phyloP scores from a whole-genome alignment of 2,888 invertebrate species.

The Diogma glabrata region DNA sequence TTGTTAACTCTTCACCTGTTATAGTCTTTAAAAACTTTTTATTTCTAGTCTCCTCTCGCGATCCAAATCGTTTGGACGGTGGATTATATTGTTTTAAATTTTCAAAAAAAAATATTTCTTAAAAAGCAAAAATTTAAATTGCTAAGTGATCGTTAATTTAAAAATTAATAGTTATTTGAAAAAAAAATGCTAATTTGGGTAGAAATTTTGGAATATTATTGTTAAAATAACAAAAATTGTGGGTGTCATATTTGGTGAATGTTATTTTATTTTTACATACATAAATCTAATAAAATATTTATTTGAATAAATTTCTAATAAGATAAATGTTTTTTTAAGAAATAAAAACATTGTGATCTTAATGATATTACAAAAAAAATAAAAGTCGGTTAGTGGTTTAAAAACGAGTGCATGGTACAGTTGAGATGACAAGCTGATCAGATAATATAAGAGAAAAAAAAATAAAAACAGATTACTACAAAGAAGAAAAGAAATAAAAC shows the following conservation, averaged over 20 bases:
- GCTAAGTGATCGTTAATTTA: too few relatives aligned
- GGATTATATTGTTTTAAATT: neutral
- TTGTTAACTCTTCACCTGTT: too few relatives aligned
- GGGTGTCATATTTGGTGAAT: too few relatives aligned
- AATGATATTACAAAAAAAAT: neutral
- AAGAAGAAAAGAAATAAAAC: too few relatives aligned
- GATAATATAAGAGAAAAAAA: too few relatives aligned
- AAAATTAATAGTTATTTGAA: too few relatives aligned
- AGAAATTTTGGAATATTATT: too few relatives aligned
- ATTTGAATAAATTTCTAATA: neutral
- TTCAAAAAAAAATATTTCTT: neutral
- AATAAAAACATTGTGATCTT: constrained; percentile 3
- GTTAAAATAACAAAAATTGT: neutral
- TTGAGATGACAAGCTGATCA: constrained; percentile 8
- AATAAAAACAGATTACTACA: too few relatives aligned
- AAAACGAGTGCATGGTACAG: constrained; percentile 8
- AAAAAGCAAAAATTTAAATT: too few relatives aligned
- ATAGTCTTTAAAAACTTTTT: neutral
- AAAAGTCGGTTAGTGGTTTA: constrained; percentile 12
- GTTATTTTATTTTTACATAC: too few relatives aligned
- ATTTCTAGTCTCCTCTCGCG: constrained; percentile 6
- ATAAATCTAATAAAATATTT: neutral
- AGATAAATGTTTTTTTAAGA: neutral
- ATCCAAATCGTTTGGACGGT: neutral
- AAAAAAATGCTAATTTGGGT: too few relatives aligned